Evolutionary conservation across 1,140 invertebrate species (phyloP).

Genomic region (Cydia fagiglandana): DNA sequence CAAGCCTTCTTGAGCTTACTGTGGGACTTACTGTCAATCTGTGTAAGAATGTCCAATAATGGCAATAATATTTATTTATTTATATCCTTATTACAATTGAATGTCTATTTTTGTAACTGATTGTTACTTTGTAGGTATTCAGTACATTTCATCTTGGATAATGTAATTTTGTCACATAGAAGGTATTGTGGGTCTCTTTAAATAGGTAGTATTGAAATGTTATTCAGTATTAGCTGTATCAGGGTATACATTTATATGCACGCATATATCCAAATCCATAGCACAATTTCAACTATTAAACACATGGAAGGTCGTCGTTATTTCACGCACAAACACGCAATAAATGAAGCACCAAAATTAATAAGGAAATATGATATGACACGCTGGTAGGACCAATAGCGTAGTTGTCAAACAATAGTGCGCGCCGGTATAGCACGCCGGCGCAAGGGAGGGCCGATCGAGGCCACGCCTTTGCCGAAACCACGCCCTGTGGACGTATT

Average conservation of each 20-base stretch:
- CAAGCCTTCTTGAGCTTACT: no score
- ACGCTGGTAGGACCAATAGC: slow-evolving; percentile 42
- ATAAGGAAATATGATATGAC: slow-evolving; percentile 22
- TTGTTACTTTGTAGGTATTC: no score
- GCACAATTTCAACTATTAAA: not conserved
- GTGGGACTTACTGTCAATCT: no score
- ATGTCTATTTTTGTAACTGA: no score
- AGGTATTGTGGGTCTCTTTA: no score
- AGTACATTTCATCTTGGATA: no score
- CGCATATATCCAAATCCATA: not conserved
- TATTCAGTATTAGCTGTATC: no score
- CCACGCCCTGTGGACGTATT: slow-evolving; percentile 29
- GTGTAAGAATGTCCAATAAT: no score
- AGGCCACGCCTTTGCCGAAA: slow-evolving; percentile 46
- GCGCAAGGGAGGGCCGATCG: slow-evolving; percentile 47
- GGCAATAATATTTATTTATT: no score
- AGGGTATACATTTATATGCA: not conserved
- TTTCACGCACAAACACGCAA: not conserved
- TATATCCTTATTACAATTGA: no score
- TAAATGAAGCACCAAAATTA: slow-evolving; percentile 1
- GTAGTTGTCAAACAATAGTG: slow-evolving; percentile 28
- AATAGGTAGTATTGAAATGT: no score
- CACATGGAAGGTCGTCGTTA: not conserved
- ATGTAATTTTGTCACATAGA: no score
- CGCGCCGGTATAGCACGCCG: slow-evolving; percentile 55